Evolutionary conservation across 2,888 invertebrate species (phyloP).

Genomic region (Baccha elongata): DNA sequence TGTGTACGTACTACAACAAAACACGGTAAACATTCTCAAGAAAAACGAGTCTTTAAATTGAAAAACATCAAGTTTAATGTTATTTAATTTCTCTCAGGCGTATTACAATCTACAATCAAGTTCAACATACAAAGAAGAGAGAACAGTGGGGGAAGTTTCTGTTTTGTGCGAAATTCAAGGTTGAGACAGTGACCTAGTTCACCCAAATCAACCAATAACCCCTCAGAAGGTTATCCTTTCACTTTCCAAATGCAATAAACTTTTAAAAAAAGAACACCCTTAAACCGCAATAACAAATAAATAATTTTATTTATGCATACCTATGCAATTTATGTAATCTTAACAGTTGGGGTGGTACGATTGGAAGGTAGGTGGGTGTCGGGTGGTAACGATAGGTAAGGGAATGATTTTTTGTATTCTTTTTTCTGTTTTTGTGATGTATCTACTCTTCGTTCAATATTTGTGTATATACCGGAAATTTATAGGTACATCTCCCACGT

Average conservation of each 20-base stretch:
- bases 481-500: constrained; percentile 44
- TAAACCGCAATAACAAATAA: constrained; percentile 12
- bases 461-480: constrained; percentile 70
- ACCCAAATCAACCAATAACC: constrained; percentile 24
- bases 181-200: constrained; percentile 56
- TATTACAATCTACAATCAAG: constrained; percentile 10
- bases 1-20: too few species aligned
- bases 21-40: not conserved
- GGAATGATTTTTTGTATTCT: constrained; percentile 6
- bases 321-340: constrained; percentile 45
- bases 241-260: constrained; percentile 34
- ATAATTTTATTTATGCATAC: constrained; percentile 32
- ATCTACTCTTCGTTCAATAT: constrained; percentile 65
- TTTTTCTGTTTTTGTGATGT: constrained; percentile 30
- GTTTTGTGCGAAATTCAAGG: constrained; percentile 34
- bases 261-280: not conserved
- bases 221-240: constrained; percentile 48
- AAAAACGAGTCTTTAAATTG: not conserved
- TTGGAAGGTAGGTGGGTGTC: not conserved
- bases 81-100: constrained; percentile 11
- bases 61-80: not conserved
- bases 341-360: not conserved
- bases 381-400: not conserved
- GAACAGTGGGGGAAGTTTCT: not conserved
- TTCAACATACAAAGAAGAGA: not conserved